phyloP scores from a whole-genome alignment of 2,797 vertebrate genomes.

The Ara ararauna region DNA sequence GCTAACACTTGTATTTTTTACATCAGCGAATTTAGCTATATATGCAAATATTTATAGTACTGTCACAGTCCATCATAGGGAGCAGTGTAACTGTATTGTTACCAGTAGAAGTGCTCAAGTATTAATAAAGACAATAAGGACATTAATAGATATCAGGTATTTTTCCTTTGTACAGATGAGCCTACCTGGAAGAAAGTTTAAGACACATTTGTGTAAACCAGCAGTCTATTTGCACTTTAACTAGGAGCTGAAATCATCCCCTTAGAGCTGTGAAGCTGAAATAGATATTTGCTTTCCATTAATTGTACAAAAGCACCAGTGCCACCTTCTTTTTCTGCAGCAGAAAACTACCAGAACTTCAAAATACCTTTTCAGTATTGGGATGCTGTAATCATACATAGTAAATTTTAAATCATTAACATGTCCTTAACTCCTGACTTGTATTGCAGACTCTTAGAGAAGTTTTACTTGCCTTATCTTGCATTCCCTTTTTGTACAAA shows the following conservation, averaged over 20 bases:
- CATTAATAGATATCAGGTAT: background rate
- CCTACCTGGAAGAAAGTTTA: background rate
- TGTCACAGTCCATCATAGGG: background rate
- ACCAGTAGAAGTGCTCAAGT: background rate
- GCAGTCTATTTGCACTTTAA: background rate
- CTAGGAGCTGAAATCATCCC: background rate
- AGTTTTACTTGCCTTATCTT: background rate
- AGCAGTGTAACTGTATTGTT: background rate
- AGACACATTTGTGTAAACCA: background rate
- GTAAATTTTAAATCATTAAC: background rate
- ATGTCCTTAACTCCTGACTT: background rate
- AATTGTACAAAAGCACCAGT: background rate
- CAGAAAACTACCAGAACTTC: background rate
- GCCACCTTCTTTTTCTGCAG: background rate
- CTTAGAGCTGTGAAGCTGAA: background rate
- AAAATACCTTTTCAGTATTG: background rate
- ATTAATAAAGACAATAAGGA: background rate
- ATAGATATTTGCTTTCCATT: background rate
- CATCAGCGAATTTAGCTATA: background rate
- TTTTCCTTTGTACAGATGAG: background rate
- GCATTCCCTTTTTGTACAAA: background rate
- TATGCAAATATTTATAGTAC: background rate
- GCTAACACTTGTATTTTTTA: background rate
- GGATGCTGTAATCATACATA: background rate
- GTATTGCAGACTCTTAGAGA: background rate